Conservation (phyloP, 2,888 invertebrate genomes). For the Habroteleia sp. region DNA sequence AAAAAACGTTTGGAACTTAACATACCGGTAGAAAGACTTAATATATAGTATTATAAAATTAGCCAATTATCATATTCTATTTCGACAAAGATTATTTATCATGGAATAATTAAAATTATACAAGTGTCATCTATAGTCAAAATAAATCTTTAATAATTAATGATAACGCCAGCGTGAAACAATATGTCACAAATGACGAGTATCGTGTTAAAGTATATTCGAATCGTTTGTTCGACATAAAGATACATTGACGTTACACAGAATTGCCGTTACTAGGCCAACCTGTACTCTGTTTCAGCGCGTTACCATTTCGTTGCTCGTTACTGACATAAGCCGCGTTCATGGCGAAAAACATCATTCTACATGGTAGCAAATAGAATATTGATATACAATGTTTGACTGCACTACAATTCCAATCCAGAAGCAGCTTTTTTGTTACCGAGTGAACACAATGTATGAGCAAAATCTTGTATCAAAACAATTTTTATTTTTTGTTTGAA, state of each 20-base stretch:
- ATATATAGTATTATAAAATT: too few relatives aligned
- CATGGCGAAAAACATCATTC: constrained; percentile 44
- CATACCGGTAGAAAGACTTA: too few relatives aligned
- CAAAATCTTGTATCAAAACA: neutral
- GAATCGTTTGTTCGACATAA: constrained; percentile 28
- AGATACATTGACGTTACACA: constrained; percentile 62
- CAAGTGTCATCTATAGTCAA: too few relatives aligned
- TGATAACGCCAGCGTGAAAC: too few relatives aligned
- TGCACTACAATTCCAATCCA: constrained; percentile 10
- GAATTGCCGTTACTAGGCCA: constrained; percentile 74
- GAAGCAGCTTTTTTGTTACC: neutral
- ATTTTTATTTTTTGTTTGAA: too few relatives aligned
- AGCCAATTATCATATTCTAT: too few relatives aligned
- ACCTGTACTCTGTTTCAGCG: constrained; percentile 70
- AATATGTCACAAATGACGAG: constrained; percentile 11
- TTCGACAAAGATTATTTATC: too few relatives aligned
- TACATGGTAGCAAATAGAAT: constrained; percentile 41
- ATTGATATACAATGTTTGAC: constrained; percentile 22
- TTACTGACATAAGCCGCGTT: constrained; percentile 34
- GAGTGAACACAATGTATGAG: neutral
- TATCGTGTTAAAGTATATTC: constrained; percentile 16
- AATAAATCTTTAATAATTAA: too few relatives aligned
- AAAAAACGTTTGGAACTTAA: too few relatives aligned
- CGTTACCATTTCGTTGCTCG: constrained; percentile 61
- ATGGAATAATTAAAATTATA: too few relatives aligned